Evolutionary conservation across 2,797 vertebrate species (phyloP), one percentile per base, ranked within the genome.

Genomic region (Helostoma temminkii): DNA sequence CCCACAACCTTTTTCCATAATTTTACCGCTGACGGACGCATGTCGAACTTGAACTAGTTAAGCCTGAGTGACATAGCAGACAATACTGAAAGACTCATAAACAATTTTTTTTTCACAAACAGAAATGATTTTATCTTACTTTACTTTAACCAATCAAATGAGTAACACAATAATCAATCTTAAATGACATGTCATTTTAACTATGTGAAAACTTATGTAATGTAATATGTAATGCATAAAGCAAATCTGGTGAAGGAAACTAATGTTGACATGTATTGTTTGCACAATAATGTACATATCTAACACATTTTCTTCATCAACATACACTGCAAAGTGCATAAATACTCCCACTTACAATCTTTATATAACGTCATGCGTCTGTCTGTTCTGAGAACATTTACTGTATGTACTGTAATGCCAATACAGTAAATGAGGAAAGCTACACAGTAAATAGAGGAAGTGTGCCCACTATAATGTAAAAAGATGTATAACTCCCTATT

Each of bases 401-500:
- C 1, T n/a, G 34, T 1, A 2, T 21, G 22, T 5, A 50, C n/a
- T n/a, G n/a, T n/a, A n/a, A n/a, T n/a, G n/a, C n/a, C n/a, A 32
- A 52, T 3, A n/a, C 39, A 42, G 39, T 5, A 26, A 26, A 14
- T 14, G 30, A 54, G 18, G 42, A 62, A 54, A 30, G 5, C 60
- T 6, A 50, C 5, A 11, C 18, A 26, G 11, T 14, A 66, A 6
- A 6, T 2, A 46, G 25, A 61, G 58, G 47, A 71, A 24, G 12
- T 74, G 55, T 10, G 52, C 54, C 66, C 25, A 45, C 11, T 61
- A 2, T 62, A 43, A 6, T 42, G 47, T 76, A 22, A 79, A 80
- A 82, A 56, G 66, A 76, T 55, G 55, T 16, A 68, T 80, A 74
- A 69, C 50, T 56, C 57, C 62, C 18, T 47, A 14, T 39, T 28